A percentile compares a stretch with the other conserved stretches of the same genome.
phyloP scores from a whole-genome alignment of 92 coral and sea anemone genomes.

The Pocillopora meandrina region DNA sequence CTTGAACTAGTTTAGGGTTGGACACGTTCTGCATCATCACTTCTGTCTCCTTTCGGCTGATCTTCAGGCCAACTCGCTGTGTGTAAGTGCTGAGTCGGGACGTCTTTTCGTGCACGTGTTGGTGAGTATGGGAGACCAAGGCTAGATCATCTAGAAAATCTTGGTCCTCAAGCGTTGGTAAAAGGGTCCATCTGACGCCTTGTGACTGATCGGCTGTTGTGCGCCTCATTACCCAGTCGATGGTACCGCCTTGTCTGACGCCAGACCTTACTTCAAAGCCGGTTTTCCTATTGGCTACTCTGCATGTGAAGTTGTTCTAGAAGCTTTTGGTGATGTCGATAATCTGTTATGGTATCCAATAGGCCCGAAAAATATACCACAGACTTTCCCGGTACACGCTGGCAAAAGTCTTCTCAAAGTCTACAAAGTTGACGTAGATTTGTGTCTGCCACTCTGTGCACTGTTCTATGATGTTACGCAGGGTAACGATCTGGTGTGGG shows the following conservation, averaged over 20 bases:
- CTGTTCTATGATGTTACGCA: constrained; percentile 3
- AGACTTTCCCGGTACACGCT: not conserved
- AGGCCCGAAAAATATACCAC: not conserved
- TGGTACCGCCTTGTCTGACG: not conserved
- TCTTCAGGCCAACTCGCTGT: constrained; percentile 8
- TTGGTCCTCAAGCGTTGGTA: not conserved
- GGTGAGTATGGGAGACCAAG: not conserved
- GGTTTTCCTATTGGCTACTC: not conserved
- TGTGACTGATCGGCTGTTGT: not conserved
- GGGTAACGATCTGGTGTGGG: not conserved
- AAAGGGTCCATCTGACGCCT: not conserved
- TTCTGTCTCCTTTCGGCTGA: constrained; percentile 16
- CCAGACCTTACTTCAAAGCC: not conserved
- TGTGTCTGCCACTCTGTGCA: constrained; percentile 13
- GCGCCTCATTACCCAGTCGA: not conserved
- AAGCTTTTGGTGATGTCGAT: not conserved
- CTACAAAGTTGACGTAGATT: not conserved
- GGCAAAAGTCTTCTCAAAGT: not conserved
- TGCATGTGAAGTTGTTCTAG: not conserved
- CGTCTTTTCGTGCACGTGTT: no score
- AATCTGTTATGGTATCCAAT: not conserved
- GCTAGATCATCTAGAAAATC: not conserved
- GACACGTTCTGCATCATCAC: constrained; percentile 18
- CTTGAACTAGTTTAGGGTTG: not conserved
- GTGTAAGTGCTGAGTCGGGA: not conserved